Percentiles rank a stretch among this genome's conserved stretches.
phyloP scores from a whole-genome alignment of 2,797 vertebrate genomes.

The Ambastaia sidthimunki region DNA sequence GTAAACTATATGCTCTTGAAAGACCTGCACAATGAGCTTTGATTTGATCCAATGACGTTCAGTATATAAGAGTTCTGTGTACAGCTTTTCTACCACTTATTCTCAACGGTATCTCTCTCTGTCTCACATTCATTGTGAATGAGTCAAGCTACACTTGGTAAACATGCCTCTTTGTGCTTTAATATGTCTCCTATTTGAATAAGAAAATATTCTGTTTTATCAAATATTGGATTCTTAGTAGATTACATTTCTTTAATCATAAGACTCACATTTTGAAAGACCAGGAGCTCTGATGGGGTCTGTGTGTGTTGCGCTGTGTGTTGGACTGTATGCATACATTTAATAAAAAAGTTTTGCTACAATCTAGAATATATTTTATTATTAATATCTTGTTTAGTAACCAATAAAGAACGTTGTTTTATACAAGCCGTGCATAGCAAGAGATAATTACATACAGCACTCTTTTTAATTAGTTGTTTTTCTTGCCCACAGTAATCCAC shows the following conservation, averaged over 20 bases:
- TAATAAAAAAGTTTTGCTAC: neutral
- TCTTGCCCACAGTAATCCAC: slow-evolving; percentile 23
- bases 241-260: neutral
- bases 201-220: neutral
- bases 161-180: neutral
- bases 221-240: neutral
- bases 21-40: neutral
- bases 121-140: slow-evolving; percentile 20
- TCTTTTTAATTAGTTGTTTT: slow-evolving; percentile 42
- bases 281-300: neutral
- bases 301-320: neutral
- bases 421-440: neutral
- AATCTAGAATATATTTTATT: slow-evolving; percentile 4
- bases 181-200: neutral
- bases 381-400: slow-evolving; percentile 10
- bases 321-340: neutral
- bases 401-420: slow-evolving; percentile 11
- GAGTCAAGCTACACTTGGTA: slow-evolving; percentile 1
- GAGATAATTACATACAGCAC: slow-evolving; percentile 34
- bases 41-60: slow-evolving; percentile 19
- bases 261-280: slow-evolving; percentile 1
- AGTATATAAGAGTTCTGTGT: neutral
- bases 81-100: neutral
- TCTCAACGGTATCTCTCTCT: neutral
- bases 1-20: slow-evolving; percentile 13